Base-by-base conservation (phyloP, 1,140 invertebrate genomes). In the Papilio aristodemus region DNA sequence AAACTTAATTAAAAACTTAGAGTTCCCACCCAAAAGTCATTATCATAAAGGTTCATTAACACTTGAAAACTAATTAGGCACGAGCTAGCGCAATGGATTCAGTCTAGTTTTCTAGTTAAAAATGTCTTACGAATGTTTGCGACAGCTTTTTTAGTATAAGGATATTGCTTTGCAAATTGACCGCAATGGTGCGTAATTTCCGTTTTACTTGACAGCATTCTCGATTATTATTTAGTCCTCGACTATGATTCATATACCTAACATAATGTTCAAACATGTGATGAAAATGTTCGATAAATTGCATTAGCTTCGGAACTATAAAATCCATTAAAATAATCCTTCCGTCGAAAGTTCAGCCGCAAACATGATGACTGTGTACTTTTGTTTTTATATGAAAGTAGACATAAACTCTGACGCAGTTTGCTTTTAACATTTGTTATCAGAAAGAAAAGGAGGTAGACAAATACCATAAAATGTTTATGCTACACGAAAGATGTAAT, bases 1-100 rank as follows among this genome's bases (percentile, higher is more conserved):
- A 62, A 62, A 37, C 36, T 62, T 62, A 62, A 62, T 62, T 62
- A 62, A 62, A 50, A 62, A 62, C 59, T 62, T 37, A 38, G 36
- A 38, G 27, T 17, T 9, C 27, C 17, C 59, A 38, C 59, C 14
- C 27, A 11, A 19, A 36, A 62, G 32, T 62, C 59, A 38, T 62
- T 62, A 62, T 38, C 59, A 62, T 62, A 62, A 62, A 62, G 59
- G 32, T 62, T 22, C 27, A 62, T 62, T 62, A 62, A 37, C 27
- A 62, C 59, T 38, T 37, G 27, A 19, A 62, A 19, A 37, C 59
- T 62, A 62, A 62, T 62, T 62, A 62, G 36, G 59, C 13, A 37
- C 27, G n/a, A 36, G 32, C 32, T 37, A 19, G 59, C 32, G 59
- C 59, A 19, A 19, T 37, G 59, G 17, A 38, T 37, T 38, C 14